A percentile compares a stretch with the other conserved stretches of the same genome.
Evolutionary conservation across 2,888 invertebrate species (phyloP).

Genomic region (Dichetophora obliterata): DNA sequence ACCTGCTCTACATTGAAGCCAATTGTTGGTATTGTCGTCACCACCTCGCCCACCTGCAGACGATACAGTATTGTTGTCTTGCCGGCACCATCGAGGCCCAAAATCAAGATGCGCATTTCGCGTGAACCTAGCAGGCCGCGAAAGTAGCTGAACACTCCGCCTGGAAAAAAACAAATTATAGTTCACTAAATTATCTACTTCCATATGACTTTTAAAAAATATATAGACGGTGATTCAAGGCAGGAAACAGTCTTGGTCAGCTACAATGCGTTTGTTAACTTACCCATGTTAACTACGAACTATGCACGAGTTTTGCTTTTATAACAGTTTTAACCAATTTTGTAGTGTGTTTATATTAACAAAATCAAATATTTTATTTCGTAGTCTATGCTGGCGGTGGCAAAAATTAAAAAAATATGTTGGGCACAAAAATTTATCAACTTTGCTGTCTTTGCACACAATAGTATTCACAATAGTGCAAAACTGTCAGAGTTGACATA

Average conservation of each 20-base stretch:
- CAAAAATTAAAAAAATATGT: constrained; percentile 25
- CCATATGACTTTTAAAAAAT: neutral
- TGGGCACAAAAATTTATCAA: constrained; percentile 20
- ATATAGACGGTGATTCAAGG: neutral
- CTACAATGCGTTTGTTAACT: constrained; percentile 8
- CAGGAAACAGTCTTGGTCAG: neutral
- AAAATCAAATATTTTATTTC: neutral
- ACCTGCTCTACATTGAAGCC: constrained; percentile 99
- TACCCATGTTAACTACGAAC: constrained; percentile 38
- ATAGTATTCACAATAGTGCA: constrained; percentile 45
- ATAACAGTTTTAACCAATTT: neutral
- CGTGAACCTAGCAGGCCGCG: constrained; percentile 94
- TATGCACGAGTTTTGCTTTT: constrained; percentile 5
- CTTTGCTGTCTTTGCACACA: constrained; percentile 29
- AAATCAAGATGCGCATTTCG: constrained; percentile 97
- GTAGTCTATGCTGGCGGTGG: neutral
- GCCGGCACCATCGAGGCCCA: constrained; percentile 98
- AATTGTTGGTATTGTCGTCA: constrained; percentile 98
- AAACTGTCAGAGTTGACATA: constrained; percentile 45
- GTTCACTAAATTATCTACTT: too few relatives aligned
- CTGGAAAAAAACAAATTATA: constrained; percentile 70
- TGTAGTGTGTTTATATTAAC: neutral
- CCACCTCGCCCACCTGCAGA: constrained; percentile 98
- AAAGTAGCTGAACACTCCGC: constrained; percentile 97
- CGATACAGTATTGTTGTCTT: constrained; percentile 99